These are phyloP conservation scores for Pteronotus mesoamericanus DNA, from an alignment of 2,797 vertebrate species.

Conservation along the genomic window DNA sequence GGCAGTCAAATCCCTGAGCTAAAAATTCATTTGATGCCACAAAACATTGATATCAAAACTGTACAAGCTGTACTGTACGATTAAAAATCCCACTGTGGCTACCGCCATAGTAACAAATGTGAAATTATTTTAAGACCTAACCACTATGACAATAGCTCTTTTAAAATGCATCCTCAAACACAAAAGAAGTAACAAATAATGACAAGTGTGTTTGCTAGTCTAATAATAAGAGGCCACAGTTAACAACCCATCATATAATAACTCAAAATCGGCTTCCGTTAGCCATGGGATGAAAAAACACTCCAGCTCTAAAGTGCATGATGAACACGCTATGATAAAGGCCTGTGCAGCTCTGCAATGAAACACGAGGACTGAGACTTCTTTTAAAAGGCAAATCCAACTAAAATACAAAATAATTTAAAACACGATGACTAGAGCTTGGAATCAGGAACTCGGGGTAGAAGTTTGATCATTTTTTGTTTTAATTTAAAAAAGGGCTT, in stretches of 20 bases:
- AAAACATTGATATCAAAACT: conserved; percentile 56
- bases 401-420: conserved; percentile 36
- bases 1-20: conserved; percentile 45
- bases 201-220: conserved; percentile 34
- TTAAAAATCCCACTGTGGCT: conserved; percentile 43
- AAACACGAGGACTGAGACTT: neutral
- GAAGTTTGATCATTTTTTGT: conserved; percentile 10
- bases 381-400: conserved; percentile 14
- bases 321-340: conserved; percentile 31
- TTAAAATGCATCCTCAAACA: conserved; percentile 59
- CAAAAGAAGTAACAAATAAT: conserved; percentile 67
- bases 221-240: conserved; percentile 55
- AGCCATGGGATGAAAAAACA: neutral
- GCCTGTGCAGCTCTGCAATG: neutral
- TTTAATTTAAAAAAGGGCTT: conserved; percentile 8
- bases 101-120: conserved; percentile 55
- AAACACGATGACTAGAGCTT: conserved; percentile 14
- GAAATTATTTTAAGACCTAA: conserved; percentile 70
- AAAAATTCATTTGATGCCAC: conserved; percentile 45
- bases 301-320: neutral
- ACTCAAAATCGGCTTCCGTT: conserved; percentile 43
- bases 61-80: neutral
- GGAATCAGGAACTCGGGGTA: neutral
- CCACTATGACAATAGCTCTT: conserved; percentile 56
- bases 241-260: conserved; percentile 43